Base-by-base conservation (phyloP, 1,140 invertebrate genomes). In the Drosophila arawakana region DNA sequence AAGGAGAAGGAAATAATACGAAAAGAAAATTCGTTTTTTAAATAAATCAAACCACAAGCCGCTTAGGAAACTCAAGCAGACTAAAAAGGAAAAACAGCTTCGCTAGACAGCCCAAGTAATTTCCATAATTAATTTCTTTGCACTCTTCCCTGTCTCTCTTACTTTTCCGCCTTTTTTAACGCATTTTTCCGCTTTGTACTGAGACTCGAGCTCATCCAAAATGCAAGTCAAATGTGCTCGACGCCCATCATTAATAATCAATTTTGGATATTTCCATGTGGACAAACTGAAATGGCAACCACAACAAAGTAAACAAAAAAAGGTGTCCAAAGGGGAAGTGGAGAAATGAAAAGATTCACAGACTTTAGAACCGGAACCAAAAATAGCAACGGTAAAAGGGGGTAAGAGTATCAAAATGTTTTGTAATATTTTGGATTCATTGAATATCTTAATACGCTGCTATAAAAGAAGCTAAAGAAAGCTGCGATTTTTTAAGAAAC, bases 71-170 rank as follows among this genome's bases (percentile, higher is more conserved):
- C n/a, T 13, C 11, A 2, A 15, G 21, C 8, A 18, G 11, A 15
- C 35, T 35, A 13, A 18, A 21, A 6, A 15, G 41, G 41, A 13
- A 18, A 21, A 8, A 15, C 39, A 9, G 37, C 30, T 44, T 35
- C 21, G 58, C 37, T 50, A 73, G 78, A 81, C 75, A 43, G 71
- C 25, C 76, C 79, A 78, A 91, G 80, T 88, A 90, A 91, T 91
- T 91, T 91, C 82, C 86, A 91, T 91, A 91, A 91, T 91, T 91
- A 91, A 91, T 91, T 91, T 90, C 83, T 78, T 70, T 73, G 77
- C 80, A 61, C 73, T 73, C 58, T 74, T 78, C 10, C 7, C 13
- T 43, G 6, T 43, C 41, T n/a, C 9, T 13, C 7, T 10, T 9
- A 9, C 37, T 39, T 78, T 78, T 83, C 54, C 69, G 49, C 52